Base-by-base conservation (phyloP, 2,113 vertebrate genomes). In the Vidua macroura region DNA sequence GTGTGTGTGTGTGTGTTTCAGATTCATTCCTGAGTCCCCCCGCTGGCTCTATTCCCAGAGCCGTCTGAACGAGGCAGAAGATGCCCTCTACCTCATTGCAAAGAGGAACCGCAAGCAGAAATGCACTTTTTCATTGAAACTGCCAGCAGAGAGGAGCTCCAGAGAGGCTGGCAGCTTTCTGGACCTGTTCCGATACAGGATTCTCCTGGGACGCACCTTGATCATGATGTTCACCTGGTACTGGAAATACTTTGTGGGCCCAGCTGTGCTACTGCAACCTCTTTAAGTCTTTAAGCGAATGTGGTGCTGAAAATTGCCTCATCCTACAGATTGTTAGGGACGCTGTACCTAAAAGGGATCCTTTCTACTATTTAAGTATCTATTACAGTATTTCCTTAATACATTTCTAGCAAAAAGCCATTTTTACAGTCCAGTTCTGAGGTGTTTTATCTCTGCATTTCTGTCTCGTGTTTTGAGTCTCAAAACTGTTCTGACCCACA, bases 181-280 rank as follows among this genome's bases (percentile, higher is more conserved):
- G 92, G 98, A 98, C 62, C 96, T 98, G 8, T 98, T 98, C 82
- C 94, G 98, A 11, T 92, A 98, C 30, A 95, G 93, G 44, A 53
- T 98, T 44, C 98, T 98, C 87, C 39, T 98, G 93, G 90, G 97
- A 43, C 98, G 98, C 73, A 98, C 98, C 5, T 91, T 98, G 75
- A 96, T 98, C 93, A 98, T 98, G 97, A 98, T 98, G 98, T 98
- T 98, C 94, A 97, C 98, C 67, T 98, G 98, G 98, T 98, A 98
- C 92, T 91, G 96, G 51, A 46, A 53, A 51, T 49, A 18, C 5
- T 76, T 82, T 60, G 25, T 69, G 69, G 52, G 31, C 62, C 41
- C 41, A 58, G 30, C 35, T 88, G 41, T 58, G 49, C 49, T 80
- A 4, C 35, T 85, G 49, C 6, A 11, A 25, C 24, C n/a, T 80